Base-by-base conservation (phyloP, 2,113 vertebrate genomes). In the Rhegmatorhina hoffmannsi region DNA sequence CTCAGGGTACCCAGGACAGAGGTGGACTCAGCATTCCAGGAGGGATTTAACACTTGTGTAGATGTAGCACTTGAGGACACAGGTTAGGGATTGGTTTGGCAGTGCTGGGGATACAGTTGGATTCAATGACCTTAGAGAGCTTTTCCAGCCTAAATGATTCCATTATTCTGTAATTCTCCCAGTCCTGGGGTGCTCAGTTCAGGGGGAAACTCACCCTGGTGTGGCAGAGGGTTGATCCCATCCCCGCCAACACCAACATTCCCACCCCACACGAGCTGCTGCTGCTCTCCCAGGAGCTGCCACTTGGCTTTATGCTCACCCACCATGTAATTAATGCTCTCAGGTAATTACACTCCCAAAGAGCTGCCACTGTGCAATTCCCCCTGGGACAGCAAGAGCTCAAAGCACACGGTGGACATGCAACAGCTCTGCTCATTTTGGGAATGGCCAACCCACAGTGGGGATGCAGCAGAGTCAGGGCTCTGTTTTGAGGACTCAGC, bases 401-500 rank as follows among this genome's bases (percentile, higher is more conserved):
- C 62, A 50, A 38, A 38, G 23, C 55, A 1, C 64, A 4, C 0
- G 0, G 6, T 26, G 77, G 40, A 19, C 5, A 3, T 7, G 47
- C 11, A 1, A 1, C 0, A 2, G 68, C 26, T 60, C 33, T 2
- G 33, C 13, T 8, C 2, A 10, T 34, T 56, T 64, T 16, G 69
- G 83, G 74, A 66, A 7, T 1, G 11, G 1, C 56, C 43, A 14
- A 23, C 25, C 81, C 64, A 3, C 4, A 38, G 7, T 38, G 9
- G 0, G 14, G 47, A 17, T 5, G 31, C 52, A 7, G 28, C 1
- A 0, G 25, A 17, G 19, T 4, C 5, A 1, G 44, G 23, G 24
- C 19, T 26, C 23, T 6, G 0, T 7, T 7, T 2, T 3, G 1
- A 56, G 50, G 15, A 6, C 10, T 1, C 2, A 33, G 18, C 0